Percentiles rank a stretch among this genome's conserved stretches.
These are phyloP conservation scores for Neotragus pygmaeus DNA, from an alignment of 2,113 vertebrate genomes.

Conservation along the genomic window DNA sequence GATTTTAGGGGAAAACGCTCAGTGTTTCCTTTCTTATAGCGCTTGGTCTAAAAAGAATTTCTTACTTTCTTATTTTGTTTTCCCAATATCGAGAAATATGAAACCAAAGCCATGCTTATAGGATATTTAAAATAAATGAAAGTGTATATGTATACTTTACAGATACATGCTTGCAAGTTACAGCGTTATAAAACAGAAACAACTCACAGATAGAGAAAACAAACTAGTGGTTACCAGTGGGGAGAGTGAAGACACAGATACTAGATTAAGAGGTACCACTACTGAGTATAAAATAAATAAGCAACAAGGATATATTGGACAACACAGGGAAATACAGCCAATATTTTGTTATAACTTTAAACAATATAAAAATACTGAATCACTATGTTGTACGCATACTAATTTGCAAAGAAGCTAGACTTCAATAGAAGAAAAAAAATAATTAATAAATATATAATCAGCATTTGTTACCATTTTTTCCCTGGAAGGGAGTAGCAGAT, in stretches of 20 bases:
- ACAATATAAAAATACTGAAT: not conserved
- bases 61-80: not conserved
- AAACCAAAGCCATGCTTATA: not conserved
- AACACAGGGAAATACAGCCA: not conserved
- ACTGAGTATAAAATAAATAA: not conserved
- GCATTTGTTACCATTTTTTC: not conserved
- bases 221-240: not conserved
- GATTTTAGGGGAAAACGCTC: not conserved
- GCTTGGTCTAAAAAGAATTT: not conserved
- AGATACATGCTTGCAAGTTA: not conserved
- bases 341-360: not conserved
- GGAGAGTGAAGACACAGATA: not conserved
- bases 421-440: not conserved
- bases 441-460: not conserved
- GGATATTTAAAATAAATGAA: not conserved
- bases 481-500: not conserved
- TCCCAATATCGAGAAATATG: not conserved
- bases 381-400: not conserved
- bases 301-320: not conserved
- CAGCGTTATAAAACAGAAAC: not conserved
- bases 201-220: not conserved
- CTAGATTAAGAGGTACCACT: not conserved
- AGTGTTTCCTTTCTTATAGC: not conserved
- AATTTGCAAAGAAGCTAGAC: not conserved
- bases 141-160: not conserved